These are phyloP conservation scores for Anhinga rufa DNA, from an alignment of 2,113 vertebrate genomes.

Conservation along the genomic window DNA sequence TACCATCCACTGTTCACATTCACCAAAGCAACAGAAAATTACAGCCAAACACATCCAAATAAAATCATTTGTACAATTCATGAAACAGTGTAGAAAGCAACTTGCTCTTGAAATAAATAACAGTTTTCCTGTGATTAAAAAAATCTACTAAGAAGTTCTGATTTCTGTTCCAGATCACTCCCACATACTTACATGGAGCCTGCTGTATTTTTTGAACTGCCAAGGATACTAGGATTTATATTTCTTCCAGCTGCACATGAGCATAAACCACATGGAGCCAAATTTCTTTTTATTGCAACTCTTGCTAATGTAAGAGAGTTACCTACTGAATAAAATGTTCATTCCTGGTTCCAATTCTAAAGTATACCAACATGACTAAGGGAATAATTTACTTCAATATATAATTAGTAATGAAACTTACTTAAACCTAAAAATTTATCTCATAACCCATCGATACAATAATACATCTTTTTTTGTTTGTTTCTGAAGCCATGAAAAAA, in stretches of 20 bases:
- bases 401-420: not conserved
- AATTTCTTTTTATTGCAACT: not conserved
- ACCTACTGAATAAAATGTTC: not conserved
- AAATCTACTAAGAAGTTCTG: not conserved
- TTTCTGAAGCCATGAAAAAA: not conserved
- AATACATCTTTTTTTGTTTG: not conserved
- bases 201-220: not conserved
- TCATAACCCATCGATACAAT: not conserved
- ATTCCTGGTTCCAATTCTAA: not conserved
- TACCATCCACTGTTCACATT: not conserved
- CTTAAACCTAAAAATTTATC: not conserved
- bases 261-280: not conserved
- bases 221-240: not conserved
- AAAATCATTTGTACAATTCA: not conserved
- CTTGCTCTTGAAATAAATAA: not conserved
- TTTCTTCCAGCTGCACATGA: not conserved
- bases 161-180: not conserved
- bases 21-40: not conserved
- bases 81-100: not conserved
- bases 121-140: not conserved
- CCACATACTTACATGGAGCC: not conserved
- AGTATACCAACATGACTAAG: not conserved
- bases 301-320: not conserved
- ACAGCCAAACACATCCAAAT: not conserved
- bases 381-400: not conserved